phyloP scores from a whole-genome alignment of 2,797 vertebrate species.

The Gouania willdenowi region DNA sequence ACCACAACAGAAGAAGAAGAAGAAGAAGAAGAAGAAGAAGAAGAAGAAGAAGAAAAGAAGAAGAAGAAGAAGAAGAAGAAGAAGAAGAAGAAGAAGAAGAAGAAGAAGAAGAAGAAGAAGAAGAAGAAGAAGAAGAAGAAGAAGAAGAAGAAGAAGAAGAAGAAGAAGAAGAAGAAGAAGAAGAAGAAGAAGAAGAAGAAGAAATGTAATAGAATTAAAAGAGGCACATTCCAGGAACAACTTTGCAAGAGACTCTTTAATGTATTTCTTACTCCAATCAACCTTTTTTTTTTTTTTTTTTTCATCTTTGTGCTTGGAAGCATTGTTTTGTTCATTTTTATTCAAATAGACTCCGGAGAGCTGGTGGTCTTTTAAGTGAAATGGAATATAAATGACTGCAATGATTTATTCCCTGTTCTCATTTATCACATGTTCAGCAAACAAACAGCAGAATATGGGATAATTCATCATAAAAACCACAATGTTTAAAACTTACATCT shows the following conservation, averaged over 20 bases:
- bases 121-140: too few relatives aligned
- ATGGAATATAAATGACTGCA: conserved; percentile 24
- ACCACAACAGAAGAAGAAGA: conserved; percentile 39
- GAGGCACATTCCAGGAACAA: conserved; percentile 20
- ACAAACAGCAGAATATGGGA: conserved; percentile 14
- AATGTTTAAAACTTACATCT: too few relatives aligned
- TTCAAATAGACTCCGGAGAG: conserved; percentile 38
- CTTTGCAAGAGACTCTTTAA: conserved; percentile 15
- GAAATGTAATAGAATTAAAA: conserved; percentile 29
- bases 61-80: too few relatives aligned
- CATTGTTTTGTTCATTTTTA: conserved; percentile 23
- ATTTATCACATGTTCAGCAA: conserved; percentile 18
- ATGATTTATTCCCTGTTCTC: conserved; percentile 21
- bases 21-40: too few relatives aligned
- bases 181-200: conserved; percentile 26
- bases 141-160: too few relatives aligned
- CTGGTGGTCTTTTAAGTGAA: conserved; percentile 25
- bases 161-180: too few relatives aligned
- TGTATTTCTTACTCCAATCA: conserved; percentile 7
- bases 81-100: too few relatives aligned
- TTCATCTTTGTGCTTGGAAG: conserved; percentile 16
- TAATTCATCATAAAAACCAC: conserved; percentile 31
- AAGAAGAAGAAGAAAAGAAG: too few relatives aligned
- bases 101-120: too few relatives aligned
- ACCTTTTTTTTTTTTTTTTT: not conserved